Evolutionary conservation across 53 echinoderm and acorn worm species (phyloP), one percentile per base, ranked within the genome.

Genomic region (Temnopleurus reevesii): DNA sequence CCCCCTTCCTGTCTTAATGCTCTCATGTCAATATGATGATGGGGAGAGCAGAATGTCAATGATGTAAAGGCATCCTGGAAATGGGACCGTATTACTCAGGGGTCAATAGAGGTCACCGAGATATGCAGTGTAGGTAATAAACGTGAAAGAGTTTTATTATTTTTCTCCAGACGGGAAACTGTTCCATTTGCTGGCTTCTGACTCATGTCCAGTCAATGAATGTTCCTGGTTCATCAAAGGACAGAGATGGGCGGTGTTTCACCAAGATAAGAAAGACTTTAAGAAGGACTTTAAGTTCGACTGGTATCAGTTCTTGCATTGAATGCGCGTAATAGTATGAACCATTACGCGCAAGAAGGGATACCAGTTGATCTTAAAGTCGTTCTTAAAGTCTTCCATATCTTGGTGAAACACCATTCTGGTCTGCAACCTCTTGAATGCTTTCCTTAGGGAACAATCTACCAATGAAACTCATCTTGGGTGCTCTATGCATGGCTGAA

Each of bases 1-100:
- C 85, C 65, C 65, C 30, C 71, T 71, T 87, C 88, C 88, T 51
- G 65, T 66, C 71, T 87, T 12, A 28, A 64, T 53, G 71, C 85
- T n/a, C 60, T 12, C 59, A 21, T 25, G 58, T 44, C 57, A 34
- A 83, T 34, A 36, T 19, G 83, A 55, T 55, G 56, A 55, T 35
- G 36, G 55, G 35, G 47, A 83, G 23, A 21, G 83, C 57, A 55
- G 35, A 55, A 53, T n/a, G 54, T 53, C 83, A 83, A 53, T 41
- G 26, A 81, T 53, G 46, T 24, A 53, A 83, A 47, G 38, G 23
- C 56, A 55, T 49, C 54, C 27, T 30, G 71, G 30, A 83, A 55
- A 83, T 55, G 31, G 19, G 36, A 55, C 83, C 34, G 35, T 30
- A 54, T 21, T 29, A 18, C 35, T 0, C 19, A 56, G 55, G 55